Evolutionary conservation across 2,888 invertebrate species (phyloP).

Genomic region (Luperina testacea): DNA sequence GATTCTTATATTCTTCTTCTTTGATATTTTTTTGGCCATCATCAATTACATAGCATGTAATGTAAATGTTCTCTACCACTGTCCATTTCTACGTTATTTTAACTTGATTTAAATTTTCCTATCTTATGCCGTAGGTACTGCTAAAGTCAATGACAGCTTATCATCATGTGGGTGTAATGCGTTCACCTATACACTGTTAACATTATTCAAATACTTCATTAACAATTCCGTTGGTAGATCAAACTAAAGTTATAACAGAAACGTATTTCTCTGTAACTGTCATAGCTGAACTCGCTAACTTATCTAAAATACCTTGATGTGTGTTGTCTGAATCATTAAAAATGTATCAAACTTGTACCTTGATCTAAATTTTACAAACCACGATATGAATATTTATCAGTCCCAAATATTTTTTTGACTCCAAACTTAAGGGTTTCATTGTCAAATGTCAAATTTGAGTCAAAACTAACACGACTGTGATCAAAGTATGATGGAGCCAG

Average conservation of each 20-base stretch:
- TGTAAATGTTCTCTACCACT: background rate
- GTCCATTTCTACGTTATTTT: background rate
- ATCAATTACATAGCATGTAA: background rate
- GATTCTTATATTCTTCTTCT: no score
- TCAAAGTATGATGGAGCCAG: constrained; percentile 58
- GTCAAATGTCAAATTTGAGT: constrained; percentile 66
- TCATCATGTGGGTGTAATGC: background rate
- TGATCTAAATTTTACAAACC: constrained; percentile 14
- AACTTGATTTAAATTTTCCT: no score
- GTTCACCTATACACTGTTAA: constrained; percentile 15
- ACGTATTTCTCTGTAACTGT: background rate
- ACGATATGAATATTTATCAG: constrained; percentile 44
- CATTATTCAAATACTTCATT: constrained; percentile 34
- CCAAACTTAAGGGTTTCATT: constrained; percentile 36
- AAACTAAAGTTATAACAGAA: background rate
- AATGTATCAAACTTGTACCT: background rate
- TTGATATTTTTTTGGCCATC: background rate
- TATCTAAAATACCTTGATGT: background rate
- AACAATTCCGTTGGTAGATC: constrained; percentile 4
- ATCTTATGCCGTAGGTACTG: background rate
- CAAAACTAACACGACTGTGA: constrained; percentile 60
- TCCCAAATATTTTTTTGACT: constrained; percentile 37
- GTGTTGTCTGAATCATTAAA: constrained; percentile 5
- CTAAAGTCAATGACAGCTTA: background rate
- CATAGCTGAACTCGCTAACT: background rate